Conservation (phyloP, 2,113 vertebrate genomes). For the Mobula hypostoma region DNA sequence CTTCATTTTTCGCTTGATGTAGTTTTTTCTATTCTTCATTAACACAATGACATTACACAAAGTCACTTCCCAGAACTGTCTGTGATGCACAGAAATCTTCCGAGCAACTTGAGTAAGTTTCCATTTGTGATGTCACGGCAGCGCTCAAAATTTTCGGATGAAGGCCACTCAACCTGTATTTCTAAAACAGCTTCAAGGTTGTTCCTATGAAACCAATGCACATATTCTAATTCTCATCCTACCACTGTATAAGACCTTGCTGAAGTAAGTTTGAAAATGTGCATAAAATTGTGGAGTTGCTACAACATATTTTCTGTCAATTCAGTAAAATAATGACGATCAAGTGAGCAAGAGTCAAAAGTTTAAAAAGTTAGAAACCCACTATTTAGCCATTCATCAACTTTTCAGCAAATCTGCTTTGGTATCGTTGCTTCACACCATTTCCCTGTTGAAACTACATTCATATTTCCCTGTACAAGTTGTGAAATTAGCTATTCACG, state of each 20-base stretch:
- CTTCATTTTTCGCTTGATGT: too few relatives aligned
- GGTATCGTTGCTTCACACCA: neutral
- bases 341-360: neutral
- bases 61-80: too few relatives aligned
- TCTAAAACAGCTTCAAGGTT: neutral
- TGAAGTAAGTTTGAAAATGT: neutral
- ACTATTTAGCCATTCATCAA: neutral
- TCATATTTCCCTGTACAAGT: neutral
- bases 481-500: neutral
- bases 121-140: too few relatives aligned
- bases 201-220: neutral
- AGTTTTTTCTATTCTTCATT: too few relatives aligned
- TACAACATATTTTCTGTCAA: neutral
- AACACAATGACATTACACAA: too few relatives aligned
- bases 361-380: neutral
- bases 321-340: neutral
- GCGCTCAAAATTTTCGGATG: too few relatives aligned
- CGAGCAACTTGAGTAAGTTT: too few relatives aligned
- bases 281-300: neutral
- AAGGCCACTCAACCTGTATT: too few relatives aligned
- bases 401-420: neutral
- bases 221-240: neutral
- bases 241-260: neutral
- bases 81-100: too few relatives aligned
- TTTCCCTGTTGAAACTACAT: neutral